These are phyloP conservation scores for Temnopleurus reevesii DNA, from an alignment of 53 echinoderm and acorn worm genomes.

Conservation along the genomic window DNA sequence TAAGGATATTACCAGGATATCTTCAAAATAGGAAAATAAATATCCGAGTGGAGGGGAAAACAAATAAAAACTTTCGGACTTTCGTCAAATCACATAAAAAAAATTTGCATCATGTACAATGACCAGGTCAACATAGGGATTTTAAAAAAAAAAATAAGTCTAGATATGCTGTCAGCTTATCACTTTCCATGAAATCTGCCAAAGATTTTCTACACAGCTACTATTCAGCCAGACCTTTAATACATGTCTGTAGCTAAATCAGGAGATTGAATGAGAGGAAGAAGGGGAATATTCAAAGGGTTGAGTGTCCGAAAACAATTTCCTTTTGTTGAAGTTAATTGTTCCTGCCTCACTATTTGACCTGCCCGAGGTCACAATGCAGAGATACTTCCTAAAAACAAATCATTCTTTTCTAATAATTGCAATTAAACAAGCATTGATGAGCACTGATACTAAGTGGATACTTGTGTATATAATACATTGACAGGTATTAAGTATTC, in stretches of 20 bases:
- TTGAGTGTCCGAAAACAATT: slow-evolving; percentile 49
- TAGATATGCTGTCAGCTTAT: no score
- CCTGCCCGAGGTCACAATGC: slow-evolving; percentile 36
- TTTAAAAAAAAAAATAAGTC: no score
- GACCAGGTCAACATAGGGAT: no score
- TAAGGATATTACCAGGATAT: neutral
- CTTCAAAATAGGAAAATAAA: no score
- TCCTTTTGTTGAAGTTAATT: slow-evolving; percentile 54
- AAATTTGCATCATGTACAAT: no score
- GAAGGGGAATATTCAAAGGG: slow-evolving; percentile 16
- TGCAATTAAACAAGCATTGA: neutral
- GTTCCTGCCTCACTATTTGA: slow-evolving; percentile 49
- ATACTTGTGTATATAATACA: no score
- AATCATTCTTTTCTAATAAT: slow-evolving; percentile 29
- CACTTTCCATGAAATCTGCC: no score
- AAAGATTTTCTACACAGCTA: no score
- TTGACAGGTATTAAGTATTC: no score
- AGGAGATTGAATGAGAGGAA: slow-evolving; percentile 9
- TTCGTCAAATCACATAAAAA: no score
- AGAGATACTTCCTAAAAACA: slow-evolving; percentile 46
- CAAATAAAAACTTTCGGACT: no score
- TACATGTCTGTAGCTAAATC: neutral
- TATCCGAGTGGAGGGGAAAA: no score
- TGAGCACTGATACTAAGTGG: neutral
- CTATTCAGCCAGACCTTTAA: neutral